Percentiles rank a stretch among this genome's conserved stretches.
Evolutionary conservation across 2,888 invertebrate genomes (phyloP).

Genomic region (Hartigia nigra): DNA sequence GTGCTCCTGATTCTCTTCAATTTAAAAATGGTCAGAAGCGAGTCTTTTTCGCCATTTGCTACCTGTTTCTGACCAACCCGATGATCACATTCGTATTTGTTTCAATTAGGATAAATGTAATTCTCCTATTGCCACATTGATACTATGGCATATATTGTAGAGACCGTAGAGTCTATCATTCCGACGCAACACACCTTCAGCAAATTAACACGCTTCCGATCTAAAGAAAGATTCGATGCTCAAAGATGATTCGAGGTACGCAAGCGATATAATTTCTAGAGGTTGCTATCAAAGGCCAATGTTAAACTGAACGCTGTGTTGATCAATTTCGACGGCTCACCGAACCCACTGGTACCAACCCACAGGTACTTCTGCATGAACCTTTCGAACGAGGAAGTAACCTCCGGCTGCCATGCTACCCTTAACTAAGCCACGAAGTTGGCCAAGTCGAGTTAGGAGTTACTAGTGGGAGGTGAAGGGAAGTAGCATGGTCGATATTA

Average conservation of each 20-base stretch:
- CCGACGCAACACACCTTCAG: too few relatives aligned
- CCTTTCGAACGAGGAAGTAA: background rate
- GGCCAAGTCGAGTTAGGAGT: constrained; percentile 8
- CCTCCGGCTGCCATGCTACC: background rate
- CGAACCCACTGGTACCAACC: too few relatives aligned
- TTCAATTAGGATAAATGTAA: background rate
- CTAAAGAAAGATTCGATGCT: background rate
- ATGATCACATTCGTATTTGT: background rate
- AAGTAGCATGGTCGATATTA: constrained; percentile 39
- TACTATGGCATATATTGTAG: background rate
- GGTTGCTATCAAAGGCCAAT: constrained; percentile 21
- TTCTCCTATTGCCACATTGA: background rate
- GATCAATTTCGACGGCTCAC: constrained; percentile 46
- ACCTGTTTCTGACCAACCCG: background rate
- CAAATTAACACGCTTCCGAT: background rate
- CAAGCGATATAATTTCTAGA: background rate
- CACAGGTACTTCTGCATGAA: too few relatives aligned
- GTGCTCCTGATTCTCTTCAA: background rate
- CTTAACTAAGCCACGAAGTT: constrained; percentile 9
- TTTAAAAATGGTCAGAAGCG: background rate
- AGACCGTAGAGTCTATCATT: background rate
- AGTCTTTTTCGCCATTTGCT: background rate
- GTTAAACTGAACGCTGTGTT: constrained; percentile 46
- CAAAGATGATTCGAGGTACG: background rate
- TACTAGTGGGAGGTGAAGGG: background rate